Conservation (phyloP, 2,797 vertebrate species). For the Acestrorhynchus altus region DNA sequence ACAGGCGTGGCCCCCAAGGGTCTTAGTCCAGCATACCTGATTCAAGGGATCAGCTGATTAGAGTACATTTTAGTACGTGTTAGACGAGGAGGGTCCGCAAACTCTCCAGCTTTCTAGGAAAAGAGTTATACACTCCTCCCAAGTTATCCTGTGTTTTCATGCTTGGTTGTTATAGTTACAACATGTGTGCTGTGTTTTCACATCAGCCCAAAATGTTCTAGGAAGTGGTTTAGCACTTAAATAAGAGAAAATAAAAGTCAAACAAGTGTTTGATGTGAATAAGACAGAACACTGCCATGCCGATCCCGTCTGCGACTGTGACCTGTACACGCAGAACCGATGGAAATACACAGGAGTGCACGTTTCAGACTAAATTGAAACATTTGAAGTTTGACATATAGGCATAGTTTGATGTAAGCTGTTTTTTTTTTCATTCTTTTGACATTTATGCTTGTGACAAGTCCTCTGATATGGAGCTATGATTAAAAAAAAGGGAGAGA, state of each 20-base stretch:
- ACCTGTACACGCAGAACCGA: not conserved
- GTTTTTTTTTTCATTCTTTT: not conserved
- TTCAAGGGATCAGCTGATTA: too few relatives aligned
- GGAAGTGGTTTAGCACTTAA: too few relatives aligned
- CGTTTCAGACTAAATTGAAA: slow-evolving; percentile 9
- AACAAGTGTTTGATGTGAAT: not conserved
- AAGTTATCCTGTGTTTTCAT: too few relatives aligned
- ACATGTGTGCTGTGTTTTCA: too few relatives aligned
- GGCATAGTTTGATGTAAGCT: not conserved
- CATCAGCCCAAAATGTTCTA: too few relatives aligned
- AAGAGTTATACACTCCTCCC: too few relatives aligned
- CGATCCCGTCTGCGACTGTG: not conserved
- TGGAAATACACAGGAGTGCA: not conserved
- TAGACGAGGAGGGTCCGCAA: too few relatives aligned
- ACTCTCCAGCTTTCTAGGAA: too few relatives aligned
- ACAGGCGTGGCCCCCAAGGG: too few relatives aligned
- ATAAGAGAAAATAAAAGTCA: not conserved
- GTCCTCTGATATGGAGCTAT: not conserved
- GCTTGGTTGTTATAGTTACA: too few relatives aligned
- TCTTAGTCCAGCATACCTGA: not conserved
- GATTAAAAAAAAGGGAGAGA: slow-evolving; percentile 12
- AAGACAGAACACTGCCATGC: not conserved
- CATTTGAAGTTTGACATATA: slow-evolving; percentile 20
- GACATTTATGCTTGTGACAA: slow-evolving; percentile 33
- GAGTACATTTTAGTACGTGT: too few relatives aligned